Base-by-base conservation (phyloP, 1,140 invertebrate species). In the Oppia nitens region DNA sequence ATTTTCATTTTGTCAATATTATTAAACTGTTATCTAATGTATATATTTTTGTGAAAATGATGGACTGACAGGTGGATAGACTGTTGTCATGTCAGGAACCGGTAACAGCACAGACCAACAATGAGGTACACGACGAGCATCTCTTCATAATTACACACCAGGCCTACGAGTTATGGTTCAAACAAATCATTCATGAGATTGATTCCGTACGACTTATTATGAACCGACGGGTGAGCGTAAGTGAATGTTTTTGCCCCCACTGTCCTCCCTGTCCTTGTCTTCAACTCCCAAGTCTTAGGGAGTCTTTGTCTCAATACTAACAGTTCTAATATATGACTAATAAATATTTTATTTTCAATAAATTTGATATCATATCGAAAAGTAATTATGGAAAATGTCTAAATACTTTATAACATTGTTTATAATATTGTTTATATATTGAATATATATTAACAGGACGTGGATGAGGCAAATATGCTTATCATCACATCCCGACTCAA, bases 91-190 rank as follows among this genome's bases (percentile, higher is more conserved):
- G 90, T 9, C 93, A 98, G 73, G 76, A 80, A 51, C 78, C 93
- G 73, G 74, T 89, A 2, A 93, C 87, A 62, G 76, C 75, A 26
- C 76, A 83, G 65, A 75, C 79, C 17, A 71, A 69, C n/a, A 69
- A 68, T 76, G 64, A 64, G 53, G 87, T 95, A 0, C 93, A 96
- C 63, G 95, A 98, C 71, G 95, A 98, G 69, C 94, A 98, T 75
- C 77, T 98, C 2, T 98, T 98, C 69, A 96, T 97, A 51, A 77
- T 98, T 11, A 96, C 89, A 26, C 93, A 98, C 77, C 93, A 98
- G 85, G 93, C 92, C 0, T 98, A 98, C 72, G 95, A 98, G 71
- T 75, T 99, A 17, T 98, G 95, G 95, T 99, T 99, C 76, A 98
- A 98, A 72, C 94, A 98, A 76, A 95, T 99, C 45, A 85, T 98